Evolutionary conservation across 2,888 invertebrate species (phyloP).

Genomic region (Synanthedon myopaeformis): DNA sequence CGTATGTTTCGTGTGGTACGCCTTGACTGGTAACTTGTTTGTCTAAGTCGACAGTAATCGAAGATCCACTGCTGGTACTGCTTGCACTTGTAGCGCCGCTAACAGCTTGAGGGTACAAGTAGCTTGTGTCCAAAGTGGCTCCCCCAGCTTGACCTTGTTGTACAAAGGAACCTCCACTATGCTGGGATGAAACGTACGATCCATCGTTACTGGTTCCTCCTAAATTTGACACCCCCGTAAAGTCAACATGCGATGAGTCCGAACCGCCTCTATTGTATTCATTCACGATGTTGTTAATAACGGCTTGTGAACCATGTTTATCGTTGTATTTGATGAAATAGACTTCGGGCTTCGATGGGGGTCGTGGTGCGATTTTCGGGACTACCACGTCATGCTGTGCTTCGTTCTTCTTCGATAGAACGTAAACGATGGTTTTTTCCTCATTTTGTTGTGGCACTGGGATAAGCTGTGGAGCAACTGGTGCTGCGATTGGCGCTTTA

Average conservation of each 20-base stretch:
- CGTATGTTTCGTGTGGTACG: slow-evolving; percentile 54
- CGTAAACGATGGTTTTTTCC: slow-evolving; percentile 82
- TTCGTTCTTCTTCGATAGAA: slow-evolving; percentile 81
- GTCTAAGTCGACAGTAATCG: background rate
- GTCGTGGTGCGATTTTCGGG: slow-evolving; percentile 76
- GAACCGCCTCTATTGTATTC: slow-evolving; percentile 34
- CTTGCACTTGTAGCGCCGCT: background rate
- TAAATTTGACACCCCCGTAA: slow-evolving; percentile 2
- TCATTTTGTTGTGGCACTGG: slow-evolving; percentile 77
- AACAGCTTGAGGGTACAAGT: background rate
- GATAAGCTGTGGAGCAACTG: slow-evolving; percentile 74
- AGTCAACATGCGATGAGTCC: slow-evolving; percentile 3
- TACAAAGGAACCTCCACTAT: background rate
- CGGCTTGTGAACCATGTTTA: slow-evolving; percentile 63
- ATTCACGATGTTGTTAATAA: slow-evolving; percentile 55
- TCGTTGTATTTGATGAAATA: slow-evolving; percentile 84
- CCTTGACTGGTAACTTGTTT: slow-evolving; percentile 38
- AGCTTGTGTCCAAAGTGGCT: background rate
- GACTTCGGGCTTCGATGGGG: slow-evolving; percentile 81
- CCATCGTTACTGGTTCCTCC: slow-evolving; percentile 1
- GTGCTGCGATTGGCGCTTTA: slow-evolving; percentile 76
- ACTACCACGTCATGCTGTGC: slow-evolving; percentile 75
- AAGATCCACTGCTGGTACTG: background rate
- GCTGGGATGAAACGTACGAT: slow-evolving; percentile 1
- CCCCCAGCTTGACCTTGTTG: background rate